These are phyloP conservation scores for Leptopilina clavipes DNA, from an alignment of 1,140 invertebrate species.

Conservation along the genomic window DNA sequence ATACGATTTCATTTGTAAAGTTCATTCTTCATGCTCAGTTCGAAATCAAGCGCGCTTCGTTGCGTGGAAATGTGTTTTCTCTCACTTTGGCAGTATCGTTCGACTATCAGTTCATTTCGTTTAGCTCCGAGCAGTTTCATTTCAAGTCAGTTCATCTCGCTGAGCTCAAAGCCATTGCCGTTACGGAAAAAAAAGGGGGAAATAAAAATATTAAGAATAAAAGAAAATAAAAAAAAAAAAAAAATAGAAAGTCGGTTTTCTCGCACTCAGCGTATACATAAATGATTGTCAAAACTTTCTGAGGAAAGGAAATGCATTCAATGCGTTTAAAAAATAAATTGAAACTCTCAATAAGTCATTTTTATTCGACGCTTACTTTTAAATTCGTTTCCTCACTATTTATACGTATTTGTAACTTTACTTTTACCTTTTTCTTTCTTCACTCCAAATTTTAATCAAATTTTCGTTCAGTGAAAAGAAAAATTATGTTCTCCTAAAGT, in stretches of 20 bases:
- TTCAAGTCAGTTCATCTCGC: constrained; percentile 29
- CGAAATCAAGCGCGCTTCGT: constrained; percentile 13
- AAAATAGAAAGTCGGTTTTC: not conserved
- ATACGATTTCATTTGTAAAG: constrained; percentile 12
- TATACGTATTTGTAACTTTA: constrained; percentile 2
- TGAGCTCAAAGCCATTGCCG: constrained; percentile 24
- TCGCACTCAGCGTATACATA: not conserved
- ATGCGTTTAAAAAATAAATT: constrained; percentile 11
- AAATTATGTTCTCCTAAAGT: no score
- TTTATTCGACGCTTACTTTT: not conserved
- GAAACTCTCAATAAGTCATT: constrained; percentile 3
- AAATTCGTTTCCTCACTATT: not conserved
- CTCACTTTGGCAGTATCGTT: constrained; percentile 32
- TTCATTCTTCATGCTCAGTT: constrained; percentile 29
- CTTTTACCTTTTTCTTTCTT: not conserved
- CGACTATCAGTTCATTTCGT: constrained; percentile 29
- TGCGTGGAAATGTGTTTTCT: constrained; percentile 33
- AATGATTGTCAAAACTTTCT: constrained; percentile 29
- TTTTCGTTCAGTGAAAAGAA: no score
- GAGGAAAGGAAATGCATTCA: not conserved
- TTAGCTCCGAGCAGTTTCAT: constrained; percentile 29
- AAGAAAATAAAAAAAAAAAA: no score
- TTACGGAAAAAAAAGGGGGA: not conserved
- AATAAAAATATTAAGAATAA: no score
- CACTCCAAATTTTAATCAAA: not conserved